A percentile compares a stretch with the other conserved stretches of the same genome.
phyloP scores from a whole-genome alignment of 1,140 invertebrate species.

The Drosophila subobscura region DNA sequence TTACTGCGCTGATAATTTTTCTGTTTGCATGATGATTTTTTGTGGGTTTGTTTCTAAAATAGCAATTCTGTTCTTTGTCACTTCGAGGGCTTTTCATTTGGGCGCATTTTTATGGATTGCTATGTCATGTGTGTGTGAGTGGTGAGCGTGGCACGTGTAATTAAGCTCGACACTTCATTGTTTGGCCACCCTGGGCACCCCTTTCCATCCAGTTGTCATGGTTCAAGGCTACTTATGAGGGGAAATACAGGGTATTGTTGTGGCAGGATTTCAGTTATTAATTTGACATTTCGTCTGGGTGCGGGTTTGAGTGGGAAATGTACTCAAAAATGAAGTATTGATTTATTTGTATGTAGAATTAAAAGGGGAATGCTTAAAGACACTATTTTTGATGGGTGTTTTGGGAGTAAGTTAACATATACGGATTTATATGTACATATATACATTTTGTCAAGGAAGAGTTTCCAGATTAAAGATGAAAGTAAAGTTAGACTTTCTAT shows the following conservation, averaged over 20 bases:
- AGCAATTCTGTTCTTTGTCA: slow-evolving; percentile 63
- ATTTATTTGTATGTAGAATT: no score
- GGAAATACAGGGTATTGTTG: slow-evolving; percentile 4
- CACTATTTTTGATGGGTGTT: no score
- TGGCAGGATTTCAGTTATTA: slow-evolving; percentile 29
- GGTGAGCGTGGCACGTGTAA: slow-evolving; percentile 68
- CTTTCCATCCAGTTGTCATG: background rate
- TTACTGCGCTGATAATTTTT: slow-evolving; percentile 73
- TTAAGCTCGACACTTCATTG: slow-evolving; percentile 63
- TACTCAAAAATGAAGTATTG: no score
- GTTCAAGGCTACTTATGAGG: slow-evolving; percentile 52
- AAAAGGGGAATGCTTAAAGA: no score
- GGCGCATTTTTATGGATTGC: slow-evolving; percentile 16
- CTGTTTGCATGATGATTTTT: slow-evolving; percentile 2
- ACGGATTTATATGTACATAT: no score
- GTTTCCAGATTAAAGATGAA: no score
- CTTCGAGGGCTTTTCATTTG: slow-evolving; percentile 47
- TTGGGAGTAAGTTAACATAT: no score
- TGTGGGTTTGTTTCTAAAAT: slow-evolving; percentile 53
- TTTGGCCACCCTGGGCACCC: slow-evolving; percentile 1
- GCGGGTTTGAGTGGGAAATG: background rate
- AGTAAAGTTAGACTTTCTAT: no score
- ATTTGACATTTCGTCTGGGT: slow-evolving; percentile 63
- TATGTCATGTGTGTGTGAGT: slow-evolving; percentile 16
- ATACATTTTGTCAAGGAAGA: no score